phyloP scores from a whole-genome alignment of 2,797 vertebrate genomes.

The Tadarida brasiliensis region DNA sequence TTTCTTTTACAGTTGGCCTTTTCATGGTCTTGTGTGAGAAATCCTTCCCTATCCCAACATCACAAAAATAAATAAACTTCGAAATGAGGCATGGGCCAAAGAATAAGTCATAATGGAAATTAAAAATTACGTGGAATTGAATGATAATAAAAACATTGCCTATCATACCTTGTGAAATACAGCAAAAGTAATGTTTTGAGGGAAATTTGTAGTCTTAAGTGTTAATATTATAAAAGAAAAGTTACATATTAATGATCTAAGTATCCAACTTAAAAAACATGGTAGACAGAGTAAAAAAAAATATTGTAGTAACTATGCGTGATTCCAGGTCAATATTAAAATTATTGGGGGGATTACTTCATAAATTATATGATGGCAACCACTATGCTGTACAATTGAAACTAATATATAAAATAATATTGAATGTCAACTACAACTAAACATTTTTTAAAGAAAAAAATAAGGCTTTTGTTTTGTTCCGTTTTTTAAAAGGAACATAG shows the following conservation, averaged over 20 bases:
- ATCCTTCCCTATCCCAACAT: not conserved
- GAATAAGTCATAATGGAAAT: constrained; percentile 27
- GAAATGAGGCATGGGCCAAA: constrained; percentile 15
- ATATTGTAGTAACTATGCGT: not conserved
- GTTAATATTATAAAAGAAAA: not conserved
- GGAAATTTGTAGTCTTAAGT: not conserved
- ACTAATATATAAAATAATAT: not conserved
- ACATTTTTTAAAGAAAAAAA: not conserved
- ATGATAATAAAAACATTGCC: not conserved
- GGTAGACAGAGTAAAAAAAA: not conserved
- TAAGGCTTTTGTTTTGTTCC: not conserved
- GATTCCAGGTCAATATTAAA: not conserved
- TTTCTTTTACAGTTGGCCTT: not conserved
- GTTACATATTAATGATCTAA: not conserved
- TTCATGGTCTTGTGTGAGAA: not conserved
- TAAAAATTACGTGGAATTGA: constrained; percentile 1
- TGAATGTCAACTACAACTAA: not conserved
- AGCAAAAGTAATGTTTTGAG: not conserved
- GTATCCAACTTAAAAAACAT: not conserved
- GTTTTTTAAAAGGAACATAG: not conserved
- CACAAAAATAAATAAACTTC: constrained; percentile 29
- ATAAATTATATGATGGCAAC: not conserved
- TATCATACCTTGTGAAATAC: not conserved
- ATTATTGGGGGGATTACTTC: not conserved
- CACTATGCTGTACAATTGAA: not conserved